Conservation (phyloP, 2,113 vertebrate species). For the Sorex araneus region DNA sequence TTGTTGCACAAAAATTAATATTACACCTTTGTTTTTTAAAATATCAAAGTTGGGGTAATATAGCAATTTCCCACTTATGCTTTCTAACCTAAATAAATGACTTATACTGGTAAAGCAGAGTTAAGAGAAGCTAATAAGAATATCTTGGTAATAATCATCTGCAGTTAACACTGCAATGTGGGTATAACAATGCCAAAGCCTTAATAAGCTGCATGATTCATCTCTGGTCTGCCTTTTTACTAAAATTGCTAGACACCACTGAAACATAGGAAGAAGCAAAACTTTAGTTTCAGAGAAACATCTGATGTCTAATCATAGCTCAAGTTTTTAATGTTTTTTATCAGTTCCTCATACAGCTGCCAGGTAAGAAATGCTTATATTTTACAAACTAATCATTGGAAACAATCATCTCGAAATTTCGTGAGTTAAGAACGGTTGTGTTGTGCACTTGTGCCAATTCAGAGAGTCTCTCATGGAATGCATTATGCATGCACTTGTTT, state of each 20-base stretch:
- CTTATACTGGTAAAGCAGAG: background rate
- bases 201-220: background rate
- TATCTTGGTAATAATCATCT: background rate
- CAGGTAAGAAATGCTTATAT: slow-evolving; percentile 85
- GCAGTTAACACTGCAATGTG: background rate
- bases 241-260: background rate
- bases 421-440: slow-evolving; percentile 80
- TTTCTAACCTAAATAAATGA: slow-evolving; percentile 18
- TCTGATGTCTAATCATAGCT: slow-evolving; percentile 75
- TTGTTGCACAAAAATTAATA: background rate
- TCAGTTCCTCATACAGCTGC: slow-evolving; percentile 81
- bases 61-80: background rate
- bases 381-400: slow-evolving; percentile 71
- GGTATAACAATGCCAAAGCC: background rate
- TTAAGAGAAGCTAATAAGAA: background rate
- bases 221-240: slow-evolving; percentile 29
- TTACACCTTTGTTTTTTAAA: background rate
- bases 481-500: slow-evolving; percentile 74
- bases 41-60: background rate
- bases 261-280: slow-evolving; percentile 50
- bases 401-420: slow-evolving; percentile 78
- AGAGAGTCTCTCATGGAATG: slow-evolving; percentile 79
- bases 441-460: slow-evolving; percentile 66
- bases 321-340: slow-evolving; percentile 83
- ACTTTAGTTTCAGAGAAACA: slow-evolving; percentile 59